phyloP scores from a whole-genome alignment of 2,797 vertebrate genomes.

The Falco cherrug region DNA sequence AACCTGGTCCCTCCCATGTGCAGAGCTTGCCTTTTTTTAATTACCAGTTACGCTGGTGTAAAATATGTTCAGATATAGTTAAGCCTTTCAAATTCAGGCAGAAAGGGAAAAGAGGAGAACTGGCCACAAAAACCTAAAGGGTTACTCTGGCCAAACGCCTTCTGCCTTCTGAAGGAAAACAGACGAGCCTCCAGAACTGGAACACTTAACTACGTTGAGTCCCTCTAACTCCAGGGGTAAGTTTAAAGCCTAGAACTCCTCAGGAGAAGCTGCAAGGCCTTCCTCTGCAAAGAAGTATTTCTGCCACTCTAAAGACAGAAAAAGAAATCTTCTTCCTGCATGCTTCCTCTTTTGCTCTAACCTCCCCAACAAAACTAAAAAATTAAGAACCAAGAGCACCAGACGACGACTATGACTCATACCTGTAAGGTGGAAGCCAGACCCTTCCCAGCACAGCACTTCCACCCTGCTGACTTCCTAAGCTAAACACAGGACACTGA shows the following conservation, averaged over 20 bases:
- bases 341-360: not conserved
- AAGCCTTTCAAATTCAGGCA: not conserved
- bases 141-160: not conserved
- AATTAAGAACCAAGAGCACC: not conserved
- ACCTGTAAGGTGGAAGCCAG: not conserved
- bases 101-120: not conserved
- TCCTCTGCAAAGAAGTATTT: not conserved
- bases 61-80: rapidly evolving
- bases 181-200: not conserved
- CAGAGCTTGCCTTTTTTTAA: not conserved
- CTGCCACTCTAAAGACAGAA: not conserved
- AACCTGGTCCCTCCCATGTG: not conserved
- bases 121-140: not conserved
- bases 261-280: not conserved
- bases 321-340: not conserved
- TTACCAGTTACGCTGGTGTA: not conserved
- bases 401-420: not conserved
- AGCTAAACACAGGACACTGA: not conserved
- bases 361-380: not conserved
- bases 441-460: not conserved
- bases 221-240: not conserved
- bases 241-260: not conserved
- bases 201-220: not conserved
- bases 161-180: not conserved
- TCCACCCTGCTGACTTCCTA: not conserved